phyloP scores from a whole-genome alignment of 2,797 vertebrate genomes.

The Hipposideros larvatus region DNA sequence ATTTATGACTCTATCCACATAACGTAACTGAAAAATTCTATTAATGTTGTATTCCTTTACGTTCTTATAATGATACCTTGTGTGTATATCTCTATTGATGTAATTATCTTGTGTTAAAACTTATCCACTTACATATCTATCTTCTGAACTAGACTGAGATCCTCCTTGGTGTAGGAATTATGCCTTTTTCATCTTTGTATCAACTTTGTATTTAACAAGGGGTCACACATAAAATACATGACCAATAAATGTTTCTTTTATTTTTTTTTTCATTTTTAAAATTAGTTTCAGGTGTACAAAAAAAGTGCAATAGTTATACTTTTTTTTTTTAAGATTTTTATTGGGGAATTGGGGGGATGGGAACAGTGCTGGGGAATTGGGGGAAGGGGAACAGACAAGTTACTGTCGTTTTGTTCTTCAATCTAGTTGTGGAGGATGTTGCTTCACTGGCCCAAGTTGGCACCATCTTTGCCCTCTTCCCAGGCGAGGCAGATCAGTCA shows the following conservation, averaged over 20 bases:
- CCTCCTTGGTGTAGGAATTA: neutral
- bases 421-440: no score
- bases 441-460: no score
- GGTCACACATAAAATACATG: neutral
- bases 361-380: no score
- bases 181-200: neutral
- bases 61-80: neutral
- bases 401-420: no score
- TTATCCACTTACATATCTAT: neutral
- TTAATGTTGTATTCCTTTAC: neutral
- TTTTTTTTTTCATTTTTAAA: no score
- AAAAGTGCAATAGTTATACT: no score
- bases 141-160: neutral
- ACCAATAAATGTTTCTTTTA: neutral
- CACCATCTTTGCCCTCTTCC: no score
- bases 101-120: neutral
- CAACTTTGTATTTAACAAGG: neutral
- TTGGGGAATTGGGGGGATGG: no score
- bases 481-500: no score
- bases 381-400: no score
- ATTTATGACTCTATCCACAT: neutral
- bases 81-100: neutral
- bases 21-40: neutral
- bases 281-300: no score
- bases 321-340: no score